Conservation (phyloP, 1,140 invertebrate genomes). For the Lysiphlebus fabarum region DNA sequence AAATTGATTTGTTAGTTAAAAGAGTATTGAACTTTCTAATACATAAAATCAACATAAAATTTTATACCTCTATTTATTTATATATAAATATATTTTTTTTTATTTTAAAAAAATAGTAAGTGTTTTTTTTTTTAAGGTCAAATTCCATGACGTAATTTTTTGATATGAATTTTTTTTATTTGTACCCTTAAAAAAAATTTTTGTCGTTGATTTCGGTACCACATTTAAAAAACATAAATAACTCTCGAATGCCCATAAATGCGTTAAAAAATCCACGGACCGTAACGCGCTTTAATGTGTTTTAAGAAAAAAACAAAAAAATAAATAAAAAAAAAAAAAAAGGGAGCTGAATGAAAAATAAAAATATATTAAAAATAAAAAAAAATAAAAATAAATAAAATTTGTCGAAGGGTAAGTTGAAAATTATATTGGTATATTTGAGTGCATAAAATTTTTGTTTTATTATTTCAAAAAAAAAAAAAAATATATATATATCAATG, state of each 20-base stretch:
- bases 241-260: constrained; percentile 46
- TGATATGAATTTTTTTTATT: background rate
- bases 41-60: background rate
- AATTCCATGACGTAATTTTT: too few relatives aligned
- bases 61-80: background rate
- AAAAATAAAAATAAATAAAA: background rate
- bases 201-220: constrained; percentile 5
- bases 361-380: constrained; percentile 1
- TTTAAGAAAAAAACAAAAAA: too few relatives aligned
- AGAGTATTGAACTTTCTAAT: background rate
- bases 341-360: constrained; percentile 5
- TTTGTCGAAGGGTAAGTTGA: constrained; percentile 4
- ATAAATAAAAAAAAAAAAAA: too few relatives aligned
- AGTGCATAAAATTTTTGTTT: too few relatives aligned
- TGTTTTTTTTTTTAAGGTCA: background rate
- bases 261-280: constrained; percentile 46
- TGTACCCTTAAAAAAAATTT: too few relatives aligned
- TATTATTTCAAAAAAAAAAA: too few relatives aligned
- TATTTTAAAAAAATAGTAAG: too few relatives aligned
- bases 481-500: background rate
- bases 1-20: constrained; percentile 8
- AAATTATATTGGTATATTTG: too few relatives aligned
- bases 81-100: constrained; percentile 7
- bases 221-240: constrained; percentile 42
- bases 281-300: constrained; percentile 45